Percentiles rank a stretch among this genome's conserved stretches.
These are phyloP conservation scores for Etheostoma spectabile DNA, from an alignment of 2,113 vertebrate genomes.

Conservation along the genomic window DNA sequence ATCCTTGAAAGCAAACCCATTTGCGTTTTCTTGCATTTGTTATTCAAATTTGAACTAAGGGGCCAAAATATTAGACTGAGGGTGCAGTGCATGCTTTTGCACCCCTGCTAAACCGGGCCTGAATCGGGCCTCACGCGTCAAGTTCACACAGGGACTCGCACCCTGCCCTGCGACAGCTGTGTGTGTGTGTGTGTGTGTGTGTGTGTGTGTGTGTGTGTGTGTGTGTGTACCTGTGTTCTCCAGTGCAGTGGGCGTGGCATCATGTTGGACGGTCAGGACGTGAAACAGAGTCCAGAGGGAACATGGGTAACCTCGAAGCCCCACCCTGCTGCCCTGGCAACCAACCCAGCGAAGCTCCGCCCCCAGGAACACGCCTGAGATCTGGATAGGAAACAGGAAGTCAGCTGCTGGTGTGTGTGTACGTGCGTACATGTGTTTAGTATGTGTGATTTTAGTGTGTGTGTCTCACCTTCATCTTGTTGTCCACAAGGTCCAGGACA, in stretches of 20 bases:
- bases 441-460: not conserved
- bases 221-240: constrained; percentile 85
- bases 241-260: constrained; percentile 82
- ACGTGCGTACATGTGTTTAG: not conserved
- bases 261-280: constrained; percentile 88
- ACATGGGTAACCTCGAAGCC: constrained; percentile 92
- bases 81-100: too few relatives aligned
- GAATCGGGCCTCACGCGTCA: too few relatives aligned
- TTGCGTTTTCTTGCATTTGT: too few relatives aligned
- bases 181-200: not conserved
- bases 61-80: too few relatives aligned
- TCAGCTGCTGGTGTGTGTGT: constrained; percentile 11
- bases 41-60: too few relatives aligned
- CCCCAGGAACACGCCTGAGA: constrained; percentile 91
- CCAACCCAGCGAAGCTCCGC: constrained; percentile 89
- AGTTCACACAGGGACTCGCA: too few relatives aligned
- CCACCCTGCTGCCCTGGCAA: constrained; percentile 91
- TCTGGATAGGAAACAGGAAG: constrained; percentile 79
- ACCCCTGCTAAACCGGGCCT: too few relatives aligned
- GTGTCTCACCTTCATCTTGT: constrained; percentile 93
- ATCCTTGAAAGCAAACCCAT: too few relatives aligned
- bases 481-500: constrained; percentile 94
- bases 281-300: constrained; percentile 96
- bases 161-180: too few relatives aligned
- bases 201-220: constrained; percentile 3